phyloP scores from a whole-genome alignment of 2,797 vertebrate species.

The Clamator glandarius region DNA sequence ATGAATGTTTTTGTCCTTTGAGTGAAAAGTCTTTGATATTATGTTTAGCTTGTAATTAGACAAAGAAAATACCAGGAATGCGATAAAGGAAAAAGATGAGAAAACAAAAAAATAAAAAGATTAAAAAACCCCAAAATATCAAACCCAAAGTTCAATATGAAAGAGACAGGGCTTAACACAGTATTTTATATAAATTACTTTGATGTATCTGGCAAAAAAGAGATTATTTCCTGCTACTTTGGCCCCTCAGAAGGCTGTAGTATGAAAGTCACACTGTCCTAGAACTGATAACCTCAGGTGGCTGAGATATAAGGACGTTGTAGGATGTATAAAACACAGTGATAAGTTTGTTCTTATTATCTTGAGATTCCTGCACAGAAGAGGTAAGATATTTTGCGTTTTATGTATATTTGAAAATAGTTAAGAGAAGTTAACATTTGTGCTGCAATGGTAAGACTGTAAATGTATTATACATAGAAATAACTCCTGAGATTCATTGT shows the following conservation, averaged over 20 bases:
- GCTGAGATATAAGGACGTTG: fast-evolving
- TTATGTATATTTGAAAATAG: background rate
- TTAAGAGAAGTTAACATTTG: background rate
- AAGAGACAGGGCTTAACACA: background rate
- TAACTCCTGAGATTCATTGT: background rate
- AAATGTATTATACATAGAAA: background rate
- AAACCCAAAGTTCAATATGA: background rate
- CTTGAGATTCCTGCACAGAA: background rate
- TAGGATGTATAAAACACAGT: background rate
- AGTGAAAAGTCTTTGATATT: background rate
- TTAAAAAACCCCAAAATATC: background rate
- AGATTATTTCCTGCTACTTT: background rate
- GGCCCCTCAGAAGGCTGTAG: background rate
- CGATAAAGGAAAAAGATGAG: background rate
- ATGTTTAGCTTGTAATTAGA: background rate
- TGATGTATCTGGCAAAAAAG: background rate
- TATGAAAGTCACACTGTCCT: background rate
- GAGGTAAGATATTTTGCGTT: background rate
- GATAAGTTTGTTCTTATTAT: background rate
- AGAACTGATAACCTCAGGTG: background rate
- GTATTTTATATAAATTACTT: background rate
- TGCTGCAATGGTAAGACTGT: background rate
- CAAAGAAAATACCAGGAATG: background rate
- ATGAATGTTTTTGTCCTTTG: background rate
- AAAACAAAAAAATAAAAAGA: background rate